Evolutionary conservation across 2,113 vertebrate species (phyloP).

Genomic region (Notothenia coriiceps): DNA sequence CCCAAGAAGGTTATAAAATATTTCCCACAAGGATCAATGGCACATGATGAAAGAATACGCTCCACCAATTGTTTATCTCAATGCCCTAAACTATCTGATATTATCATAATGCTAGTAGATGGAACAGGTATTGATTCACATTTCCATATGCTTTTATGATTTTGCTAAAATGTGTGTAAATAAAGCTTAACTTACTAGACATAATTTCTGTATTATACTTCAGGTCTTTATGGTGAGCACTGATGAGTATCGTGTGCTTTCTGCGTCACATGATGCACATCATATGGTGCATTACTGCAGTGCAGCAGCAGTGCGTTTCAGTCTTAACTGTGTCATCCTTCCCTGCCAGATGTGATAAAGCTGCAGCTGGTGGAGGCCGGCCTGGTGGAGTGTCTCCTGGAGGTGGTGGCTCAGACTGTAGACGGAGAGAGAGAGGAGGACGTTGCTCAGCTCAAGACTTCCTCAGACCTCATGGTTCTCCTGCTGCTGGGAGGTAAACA

Average conservation of each 20-base stretch:
- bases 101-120: too few relatives aligned
- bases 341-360: conserved; percentile 92
- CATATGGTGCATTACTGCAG: not conserved
- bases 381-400: conserved; percentile 95
- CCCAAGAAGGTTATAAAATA: too few relatives aligned
- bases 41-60: too few relatives aligned
- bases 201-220: not conserved
- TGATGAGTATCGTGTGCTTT: not conserved
- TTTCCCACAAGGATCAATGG: too few relatives aligned
- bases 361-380: conserved; percentile 97
- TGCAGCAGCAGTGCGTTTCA: conserved; percentile 8
- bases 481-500: conserved; percentile 93
- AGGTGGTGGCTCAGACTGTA: conserved; percentile 94
- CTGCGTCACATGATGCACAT: not conserved
- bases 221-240: not conserved
- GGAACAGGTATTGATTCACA: too few relatives aligned
- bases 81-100: too few relatives aligned
- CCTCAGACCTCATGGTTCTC: conserved; percentile 98
- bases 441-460: conserved; percentile 94
- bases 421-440: conserved; percentile 95
- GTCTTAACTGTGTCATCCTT: not conserved
- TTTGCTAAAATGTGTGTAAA: too few relatives aligned
- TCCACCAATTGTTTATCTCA: too few relatives aligned
- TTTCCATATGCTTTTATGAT: too few relatives aligned
- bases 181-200: too few relatives aligned